phyloP scores from a whole-genome alignment of 2,888 invertebrate genomes.

The Nymphalis c-album region DNA sequence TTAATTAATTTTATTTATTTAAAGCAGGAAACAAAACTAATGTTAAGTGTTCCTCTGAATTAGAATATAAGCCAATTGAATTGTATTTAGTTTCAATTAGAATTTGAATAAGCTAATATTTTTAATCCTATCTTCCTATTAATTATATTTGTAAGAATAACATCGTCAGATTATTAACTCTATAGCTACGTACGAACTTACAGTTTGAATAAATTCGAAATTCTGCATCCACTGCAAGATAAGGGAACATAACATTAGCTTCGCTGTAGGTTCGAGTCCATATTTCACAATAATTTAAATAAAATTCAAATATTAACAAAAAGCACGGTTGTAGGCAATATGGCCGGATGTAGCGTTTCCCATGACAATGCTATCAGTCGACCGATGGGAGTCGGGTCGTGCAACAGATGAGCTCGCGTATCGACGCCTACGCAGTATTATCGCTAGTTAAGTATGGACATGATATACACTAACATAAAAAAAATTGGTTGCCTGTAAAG shows the following conservation, averaged over 20 bases:
- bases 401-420: constrained; percentile 61
- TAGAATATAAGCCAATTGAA: too few species aligned
- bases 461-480: not conserved
- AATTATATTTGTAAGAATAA: too few species aligned
- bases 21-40: too few species aligned
- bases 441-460: constrained; percentile 40
- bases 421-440: constrained; percentile 59
- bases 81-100: too few species aligned
- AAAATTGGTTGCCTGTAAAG: too few species aligned
- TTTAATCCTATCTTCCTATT: too few species aligned
- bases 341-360: constrained; percentile 62
- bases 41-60: too few species aligned
- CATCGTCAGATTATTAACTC: too few species aligned
- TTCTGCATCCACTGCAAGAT: not conserved
- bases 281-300: constrained; percentile 24
- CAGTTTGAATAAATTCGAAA: not conserved
- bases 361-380: constrained; percentile 70
- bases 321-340: constrained; percentile 28
- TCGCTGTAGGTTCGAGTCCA: constrained; percentile 11
- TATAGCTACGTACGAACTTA: too few species aligned
- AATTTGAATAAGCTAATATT: too few species aligned
- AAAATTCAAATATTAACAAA: constrained; percentile 20
- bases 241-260: constrained; percentile 5
- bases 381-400: constrained; percentile 53
- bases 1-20: too few species aligned